Conservation (phyloP, 2,113 vertebrate genomes). For the Scatophagus argus region DNA sequence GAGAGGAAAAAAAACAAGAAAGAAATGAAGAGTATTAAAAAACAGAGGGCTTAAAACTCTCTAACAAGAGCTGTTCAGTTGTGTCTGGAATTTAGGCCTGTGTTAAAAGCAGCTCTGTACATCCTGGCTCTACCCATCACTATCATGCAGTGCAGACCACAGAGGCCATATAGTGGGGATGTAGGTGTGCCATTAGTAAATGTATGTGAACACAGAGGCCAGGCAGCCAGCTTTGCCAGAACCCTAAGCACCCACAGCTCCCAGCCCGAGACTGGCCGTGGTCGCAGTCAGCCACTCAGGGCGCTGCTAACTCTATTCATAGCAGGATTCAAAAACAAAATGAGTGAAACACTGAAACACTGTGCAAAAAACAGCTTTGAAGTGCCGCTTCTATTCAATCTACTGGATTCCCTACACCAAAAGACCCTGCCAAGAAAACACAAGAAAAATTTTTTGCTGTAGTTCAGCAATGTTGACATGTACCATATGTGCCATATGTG, state of each 20-base stretch:
- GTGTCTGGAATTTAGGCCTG: constrained; percentile 4
- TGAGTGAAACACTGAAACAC: constrained; percentile 27
- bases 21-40: background rate
- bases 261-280: constrained; percentile 12
- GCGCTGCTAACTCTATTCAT: background rate
- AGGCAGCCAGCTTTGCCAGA: constrained; percentile 30
- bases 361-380: constrained; percentile 50
- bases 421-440: constrained; percentile 49
- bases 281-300: constrained; percentile 19
- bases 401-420: background rate
- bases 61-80: constrained; percentile 6
- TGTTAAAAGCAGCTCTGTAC: constrained; percentile 19
- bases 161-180: constrained; percentile 39
- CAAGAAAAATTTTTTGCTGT: constrained; percentile 61
- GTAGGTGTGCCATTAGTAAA: constrained; percentile 47
- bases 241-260: constrained; percentile 19
- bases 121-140: constrained; percentile 22
- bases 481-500: constrained; percentile 14
- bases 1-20: background rate
- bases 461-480: constrained; percentile 31
- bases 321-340: constrained; percentile 35
- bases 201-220: constrained; percentile 30
- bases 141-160: constrained; percentile 26
- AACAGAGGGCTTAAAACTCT: background rate
- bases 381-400: constrained; percentile 25